Evolutionary conservation across 1,140 invertebrate genomes (phyloP).

Genomic region (Calycopis cecrops): DNA sequence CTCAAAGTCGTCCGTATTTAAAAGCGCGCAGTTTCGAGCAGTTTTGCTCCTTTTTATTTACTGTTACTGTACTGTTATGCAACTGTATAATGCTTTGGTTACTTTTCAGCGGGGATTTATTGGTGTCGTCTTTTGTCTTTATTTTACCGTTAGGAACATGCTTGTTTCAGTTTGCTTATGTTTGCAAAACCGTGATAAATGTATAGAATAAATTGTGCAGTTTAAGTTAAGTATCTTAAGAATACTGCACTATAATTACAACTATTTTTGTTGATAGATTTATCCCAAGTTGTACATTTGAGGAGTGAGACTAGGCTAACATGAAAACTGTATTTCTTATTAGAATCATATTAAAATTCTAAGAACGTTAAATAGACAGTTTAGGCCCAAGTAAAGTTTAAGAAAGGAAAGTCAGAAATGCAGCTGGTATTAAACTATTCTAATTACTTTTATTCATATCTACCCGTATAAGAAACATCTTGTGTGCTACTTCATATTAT

Average conservation of each 20-base stretch:
- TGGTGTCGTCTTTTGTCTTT: slow-evolving; percentile 65
- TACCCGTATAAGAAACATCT: no score
- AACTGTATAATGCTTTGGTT: slow-evolving; percentile 71
- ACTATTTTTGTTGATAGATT: slow-evolving; percentile 5
- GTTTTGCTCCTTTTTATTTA: slow-evolving; percentile 71
- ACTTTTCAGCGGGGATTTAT: slow-evolving; percentile 69
- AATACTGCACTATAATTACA: not conserved
- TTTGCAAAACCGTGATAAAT: slow-evolving; percentile 32
- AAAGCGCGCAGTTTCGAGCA: slow-evolving; percentile 70
- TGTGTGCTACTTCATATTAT: not conserved
- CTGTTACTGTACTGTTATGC: slow-evolving; percentile 67
- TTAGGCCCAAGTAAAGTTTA: no score
- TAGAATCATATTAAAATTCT: no score
- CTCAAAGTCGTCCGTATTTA: slow-evolving; percentile 71
- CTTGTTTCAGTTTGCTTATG: slow-evolving; percentile 52
- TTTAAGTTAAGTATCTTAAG: no score
- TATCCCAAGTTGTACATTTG: not conserved
- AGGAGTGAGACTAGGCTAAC: no score
- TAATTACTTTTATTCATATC: not conserved
- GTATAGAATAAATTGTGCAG: slow-evolving; percentile 14
- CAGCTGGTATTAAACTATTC: no score
- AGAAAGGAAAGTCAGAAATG: no score
- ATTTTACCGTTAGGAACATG: slow-evolving; percentile 58
- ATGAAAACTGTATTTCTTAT: no score
- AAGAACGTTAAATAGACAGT: no score